Evolutionary conservation across 2,888 invertebrate genomes (phyloP).

Genomic region (Cheiracanthium punctorium): DNA sequence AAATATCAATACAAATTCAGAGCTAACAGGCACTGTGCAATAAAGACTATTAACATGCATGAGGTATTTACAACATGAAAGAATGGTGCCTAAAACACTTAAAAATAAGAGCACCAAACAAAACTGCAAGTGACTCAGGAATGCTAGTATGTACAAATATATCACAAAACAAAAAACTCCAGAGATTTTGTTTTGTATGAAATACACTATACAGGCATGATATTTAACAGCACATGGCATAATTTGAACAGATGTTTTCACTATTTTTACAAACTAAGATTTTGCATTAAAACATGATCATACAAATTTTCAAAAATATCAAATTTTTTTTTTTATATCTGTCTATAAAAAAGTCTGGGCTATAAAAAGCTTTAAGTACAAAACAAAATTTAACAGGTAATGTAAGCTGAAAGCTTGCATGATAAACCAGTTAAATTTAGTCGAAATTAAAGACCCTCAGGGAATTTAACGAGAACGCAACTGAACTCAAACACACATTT

Average conservation of each 20-base stretch:
- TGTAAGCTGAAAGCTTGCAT: background rate
- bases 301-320: slow-evolving; percentile 43
- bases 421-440: slow-evolving; percentile 4
- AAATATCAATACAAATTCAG: background rate
- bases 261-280: slow-evolving; percentile 26
- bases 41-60: slow-evolving; percentile 32
- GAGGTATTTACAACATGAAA: slow-evolving; percentile 58
- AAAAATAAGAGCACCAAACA: slow-evolving; percentile 56
- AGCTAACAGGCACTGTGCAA: slow-evolving; percentile 59
- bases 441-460: background rate
- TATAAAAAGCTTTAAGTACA: slow-evolving; percentile 42
- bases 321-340: slow-evolving; percentile 21
- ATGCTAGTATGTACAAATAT: slow-evolving; percentile 63
- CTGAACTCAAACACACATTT: background rate
- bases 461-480: background rate
- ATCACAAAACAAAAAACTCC: slow-evolving; percentile 31
- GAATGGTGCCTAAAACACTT: slow-evolving; percentile 36
- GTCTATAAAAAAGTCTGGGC: slow-evolving; percentile 36
- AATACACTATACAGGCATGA: slow-evolving; percentile 62
- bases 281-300: slow-evolving; percentile 40
- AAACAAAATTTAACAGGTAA: background rate
- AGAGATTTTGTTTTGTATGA: slow-evolving; percentile 39
- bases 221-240: slow-evolving; percentile 42
- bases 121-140: slow-evolving; percentile 41
- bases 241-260: slow-evolving; percentile 26